Evolutionary conservation across 2,113 vertebrate genomes (phyloP).

Genomic region (Gila orcuttii): DNA sequence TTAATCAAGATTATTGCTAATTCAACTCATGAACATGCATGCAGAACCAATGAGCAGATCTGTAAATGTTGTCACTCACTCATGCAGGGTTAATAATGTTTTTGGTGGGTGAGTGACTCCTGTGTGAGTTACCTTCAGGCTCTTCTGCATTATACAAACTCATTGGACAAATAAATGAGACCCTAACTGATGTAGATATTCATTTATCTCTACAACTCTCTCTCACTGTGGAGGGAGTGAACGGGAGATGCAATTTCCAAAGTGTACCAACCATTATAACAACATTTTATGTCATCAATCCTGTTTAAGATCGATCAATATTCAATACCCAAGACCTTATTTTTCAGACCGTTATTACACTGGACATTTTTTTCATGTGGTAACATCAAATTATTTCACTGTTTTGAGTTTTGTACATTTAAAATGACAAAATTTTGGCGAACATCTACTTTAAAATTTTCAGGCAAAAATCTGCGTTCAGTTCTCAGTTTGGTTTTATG

Average conservation of each 20-base stretch:
- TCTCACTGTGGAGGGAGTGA: background rate
- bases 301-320: background rate
- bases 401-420: background rate
- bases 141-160: conserved; percentile 2
- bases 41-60: background rate
- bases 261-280: background rate
- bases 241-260: background rate
- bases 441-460: too few relatives aligned
- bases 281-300: background rate
- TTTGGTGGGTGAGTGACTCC: conserved; percentile 13
- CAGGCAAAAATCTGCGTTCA: background rate
- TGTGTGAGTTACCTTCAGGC: background rate
- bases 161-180: conserved; percentile 14
- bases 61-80: background rate
- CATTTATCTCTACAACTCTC: background rate
- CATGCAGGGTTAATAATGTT: conserved; percentile 1
- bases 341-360: background rate
- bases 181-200: background rate
- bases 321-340: background rate
- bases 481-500: conserved; percentile 1
- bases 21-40: background rate
- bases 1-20: background rate
- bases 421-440: background rate
- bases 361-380: background rate
- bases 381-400: background rate